A percentile compares a stretch with the other conserved stretches of the same genome.
Evolutionary conservation across 2,888 invertebrate genomes (phyloP).

Genomic region (Lagria hirta): DNA sequence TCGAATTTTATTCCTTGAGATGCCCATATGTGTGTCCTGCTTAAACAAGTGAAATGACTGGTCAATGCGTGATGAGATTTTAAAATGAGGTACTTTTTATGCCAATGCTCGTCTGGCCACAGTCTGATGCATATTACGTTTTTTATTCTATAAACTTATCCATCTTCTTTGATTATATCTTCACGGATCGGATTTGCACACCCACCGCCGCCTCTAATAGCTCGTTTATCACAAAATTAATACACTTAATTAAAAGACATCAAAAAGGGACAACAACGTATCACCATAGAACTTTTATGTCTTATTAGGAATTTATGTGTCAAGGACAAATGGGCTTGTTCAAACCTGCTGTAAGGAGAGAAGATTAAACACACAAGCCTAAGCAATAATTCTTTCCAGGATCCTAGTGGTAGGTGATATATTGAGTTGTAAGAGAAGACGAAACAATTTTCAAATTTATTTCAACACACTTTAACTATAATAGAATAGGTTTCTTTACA

Average conservation of each 20-base stretch:
- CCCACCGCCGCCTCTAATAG: background rate
- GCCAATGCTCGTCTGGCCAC: conserved; percentile 30
- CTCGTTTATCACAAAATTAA: conserved; percentile 7
- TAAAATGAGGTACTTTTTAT: conserved; percentile 35
- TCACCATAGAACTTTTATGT: conserved; percentile 12
- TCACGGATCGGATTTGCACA: conserved; percentile 4
- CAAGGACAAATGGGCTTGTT: conserved; percentile 18
- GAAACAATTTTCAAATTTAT: too few relatives aligned
- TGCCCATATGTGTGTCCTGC: conserved; percentile 37
- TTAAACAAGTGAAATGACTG: conserved; percentile 37
- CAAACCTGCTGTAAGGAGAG: conserved; percentile 11
- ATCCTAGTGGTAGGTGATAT: too few relatives aligned
- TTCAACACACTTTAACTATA: too few relatives aligned
- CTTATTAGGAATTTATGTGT: conserved; percentile 19
- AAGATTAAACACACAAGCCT: too few relatives aligned
- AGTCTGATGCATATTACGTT: conserved; percentile 34
- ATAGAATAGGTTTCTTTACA: too few relatives aligned
- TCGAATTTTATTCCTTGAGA: conserved; percentile 35
- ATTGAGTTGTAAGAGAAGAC: too few relatives aligned
- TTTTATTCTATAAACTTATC: conserved; percentile 28
- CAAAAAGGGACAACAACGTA: conserved; percentile 13
- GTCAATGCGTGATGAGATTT: conserved; percentile 36
- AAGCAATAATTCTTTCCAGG: too few relatives aligned
- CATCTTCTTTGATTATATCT: conserved; percentile 27
- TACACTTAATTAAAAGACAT: conserved; percentile 4